Conservation (phyloP, 2,888 invertebrate genomes). For the Lepidonotus clava region DNA sequence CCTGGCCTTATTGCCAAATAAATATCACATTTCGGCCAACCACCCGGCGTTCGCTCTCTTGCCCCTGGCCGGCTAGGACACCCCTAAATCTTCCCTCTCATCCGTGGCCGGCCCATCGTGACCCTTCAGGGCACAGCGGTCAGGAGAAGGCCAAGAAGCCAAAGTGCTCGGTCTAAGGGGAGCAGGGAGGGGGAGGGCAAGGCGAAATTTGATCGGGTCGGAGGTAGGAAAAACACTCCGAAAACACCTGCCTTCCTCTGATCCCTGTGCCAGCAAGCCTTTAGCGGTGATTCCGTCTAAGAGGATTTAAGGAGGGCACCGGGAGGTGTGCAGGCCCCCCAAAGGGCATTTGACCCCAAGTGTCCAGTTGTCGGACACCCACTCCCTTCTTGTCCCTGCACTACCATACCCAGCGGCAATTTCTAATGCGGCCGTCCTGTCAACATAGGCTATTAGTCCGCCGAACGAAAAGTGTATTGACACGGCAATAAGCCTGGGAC, state of each 20-base stretch:
- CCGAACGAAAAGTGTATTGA: not conserved
- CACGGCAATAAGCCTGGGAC: not conserved
- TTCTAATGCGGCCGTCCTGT: not conserved
- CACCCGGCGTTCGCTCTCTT: not conserved
- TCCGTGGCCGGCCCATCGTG: too few relatives aligned
- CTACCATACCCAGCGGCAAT: not conserved
- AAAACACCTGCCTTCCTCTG: not conserved
- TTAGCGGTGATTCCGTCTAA: not conserved
- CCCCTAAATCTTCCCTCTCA: not conserved
- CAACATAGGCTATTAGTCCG: not conserved
- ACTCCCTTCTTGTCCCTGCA: not conserved
- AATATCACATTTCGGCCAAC: not conserved
- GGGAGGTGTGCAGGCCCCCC: not conserved
- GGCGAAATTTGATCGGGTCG: not conserved
- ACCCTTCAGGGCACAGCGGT: not conserved
- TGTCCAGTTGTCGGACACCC: not conserved
- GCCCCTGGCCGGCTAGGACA: not conserved
- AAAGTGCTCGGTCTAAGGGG: not conserved
- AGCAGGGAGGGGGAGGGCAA: not conserved
- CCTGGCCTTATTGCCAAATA: slow-evolving; percentile 10
- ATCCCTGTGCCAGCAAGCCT: not conserved
- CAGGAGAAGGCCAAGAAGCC: not conserved
- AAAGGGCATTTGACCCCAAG: not conserved
- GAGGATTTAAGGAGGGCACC: not conserved
- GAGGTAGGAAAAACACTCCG: not conserved